These are phyloP conservation scores for Drosophila cardini DNA, from an alignment of 1,140 invertebrate species.

Conservation along the genomic window DNA sequence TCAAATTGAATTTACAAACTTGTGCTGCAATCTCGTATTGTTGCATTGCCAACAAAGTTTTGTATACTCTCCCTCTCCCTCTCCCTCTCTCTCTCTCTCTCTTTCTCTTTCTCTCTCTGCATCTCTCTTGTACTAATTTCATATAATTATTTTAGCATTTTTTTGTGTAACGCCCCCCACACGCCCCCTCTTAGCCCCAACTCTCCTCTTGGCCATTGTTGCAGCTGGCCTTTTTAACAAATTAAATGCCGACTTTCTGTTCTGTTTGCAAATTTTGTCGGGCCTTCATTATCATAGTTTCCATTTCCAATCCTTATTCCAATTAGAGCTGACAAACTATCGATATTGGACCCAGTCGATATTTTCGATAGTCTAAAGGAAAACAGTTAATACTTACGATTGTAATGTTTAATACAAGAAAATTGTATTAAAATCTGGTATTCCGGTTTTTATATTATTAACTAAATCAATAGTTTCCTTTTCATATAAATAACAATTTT, in stretches of 20 bases:
- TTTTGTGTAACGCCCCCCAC: not conserved
- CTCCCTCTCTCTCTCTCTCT: conserved; percentile 29
- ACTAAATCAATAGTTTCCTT: too few species aligned
- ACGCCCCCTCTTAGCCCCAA: not conserved
- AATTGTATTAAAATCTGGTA: too few species aligned
- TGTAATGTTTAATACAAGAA: too few species aligned
- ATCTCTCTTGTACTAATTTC: conserved; percentile 64
- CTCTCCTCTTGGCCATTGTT: conserved; percentile 16
- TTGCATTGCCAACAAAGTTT: conserved; percentile 74
- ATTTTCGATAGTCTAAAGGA: too few species aligned
- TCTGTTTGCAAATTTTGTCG: conserved; percentile 37
- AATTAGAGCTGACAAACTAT: too few species aligned
- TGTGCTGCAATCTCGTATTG: conserved; percentile 51
- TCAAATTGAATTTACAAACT: conserved; percentile 81
- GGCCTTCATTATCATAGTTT: conserved; percentile 38
- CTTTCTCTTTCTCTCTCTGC: conserved; percentile 27
- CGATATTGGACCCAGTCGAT: too few species aligned
- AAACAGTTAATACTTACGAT: too few species aligned
- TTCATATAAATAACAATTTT: too few species aligned
- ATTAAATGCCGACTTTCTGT: conserved; percentile 75
- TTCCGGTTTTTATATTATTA: too few species aligned
- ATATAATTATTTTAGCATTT: conserved; percentile 73
- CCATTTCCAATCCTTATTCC: not conserved
- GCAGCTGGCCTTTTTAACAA: conserved; percentile 75
- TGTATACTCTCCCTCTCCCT: conserved; percentile 53